Base-by-base conservation (phyloP, 2,888 invertebrate genomes). In the Dioctria rufipes region DNA sequence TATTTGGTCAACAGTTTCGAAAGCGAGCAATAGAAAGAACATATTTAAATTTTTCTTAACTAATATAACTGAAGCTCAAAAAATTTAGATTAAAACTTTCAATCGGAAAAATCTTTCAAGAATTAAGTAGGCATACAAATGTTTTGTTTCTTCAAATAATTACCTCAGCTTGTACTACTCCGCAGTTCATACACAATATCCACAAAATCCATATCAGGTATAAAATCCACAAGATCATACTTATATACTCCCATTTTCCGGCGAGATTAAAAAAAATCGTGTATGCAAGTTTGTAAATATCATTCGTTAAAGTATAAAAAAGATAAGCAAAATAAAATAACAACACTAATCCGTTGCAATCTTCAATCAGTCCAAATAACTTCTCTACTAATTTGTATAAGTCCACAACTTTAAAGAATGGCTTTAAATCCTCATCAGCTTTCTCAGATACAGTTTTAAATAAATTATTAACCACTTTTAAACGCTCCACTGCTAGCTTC, bases 241-340 rank as follows among this genome's bases (percentile, higher is more conserved):
- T 3, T 25, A 46, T 37, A 46, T 77, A 77, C 25, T 3, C 11
- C 60, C 40, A 63, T 3, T 49, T n/a, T 58, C 49, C 77, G 11
- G 3, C 39, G 13, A 49, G 13, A 3, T 25, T 6, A 9, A 9
- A 5, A 4, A 63, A 11, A 63, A 63, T 63, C 4, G 37, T 13
- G 42, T 46, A 63, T 9, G 63, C 46, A 37, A 54, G 42, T 0
- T 39, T 58, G 39, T 77, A 77, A n/a, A 77, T 63, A 9, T 77
- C 77, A 63, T 63, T 77, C n/a, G 77, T 77, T 11, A 77, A 11
- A 13, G 77, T 77, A 39, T 77, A 77, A 77, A 77, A 77, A 6
- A 63, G 37, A 37, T 77, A 77, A n/a, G 77, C 77, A 46, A 63
- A 49, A 37, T 77, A 77, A 5, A 77, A 63, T 5, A 77, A 3